Evolutionary conservation across 2,888 invertebrate genomes (phyloP).

Genomic region (Dinocampus coccinellae): DNA sequence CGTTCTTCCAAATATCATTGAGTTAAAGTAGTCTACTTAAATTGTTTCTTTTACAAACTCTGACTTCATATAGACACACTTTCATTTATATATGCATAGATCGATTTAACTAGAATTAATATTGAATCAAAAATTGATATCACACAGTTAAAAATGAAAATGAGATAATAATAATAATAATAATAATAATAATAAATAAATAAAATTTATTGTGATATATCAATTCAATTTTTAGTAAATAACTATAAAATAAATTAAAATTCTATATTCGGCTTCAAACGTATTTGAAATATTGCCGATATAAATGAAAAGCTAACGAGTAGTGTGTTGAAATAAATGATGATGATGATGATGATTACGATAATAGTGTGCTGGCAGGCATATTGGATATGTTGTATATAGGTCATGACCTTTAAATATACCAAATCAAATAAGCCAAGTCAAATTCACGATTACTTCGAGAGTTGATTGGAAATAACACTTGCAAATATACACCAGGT

Average conservation of each 20-base stretch:
- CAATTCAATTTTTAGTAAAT: too few relatives aligned
- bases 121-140: not conserved
- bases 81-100: not conserved
- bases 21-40: not conserved
- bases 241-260: too few relatives aligned
- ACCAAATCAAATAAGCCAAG: conserved; percentile 42
- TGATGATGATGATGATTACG: not conserved
- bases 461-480: conserved; percentile 41
- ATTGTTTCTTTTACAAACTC: not conserved
- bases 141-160: not conserved
- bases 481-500: not conserved
- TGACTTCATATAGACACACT: not conserved
- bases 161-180: not conserved
- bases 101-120: not conserved
- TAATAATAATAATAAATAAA: too few relatives aligned
- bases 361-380: too few relatives aligned
- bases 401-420: not conserved
- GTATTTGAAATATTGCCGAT: not conserved
- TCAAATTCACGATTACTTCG: conserved; percentile 45
- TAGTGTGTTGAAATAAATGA: not conserved
- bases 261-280: not conserved
- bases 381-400: not conserved
- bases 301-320: not conserved
- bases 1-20: not conserved
- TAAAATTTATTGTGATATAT: too few relatives aligned